These are phyloP conservation scores for Apaloderma vittatum DNA, from an alignment of 2,113 vertebrate genomes.

Conservation along the genomic window DNA sequence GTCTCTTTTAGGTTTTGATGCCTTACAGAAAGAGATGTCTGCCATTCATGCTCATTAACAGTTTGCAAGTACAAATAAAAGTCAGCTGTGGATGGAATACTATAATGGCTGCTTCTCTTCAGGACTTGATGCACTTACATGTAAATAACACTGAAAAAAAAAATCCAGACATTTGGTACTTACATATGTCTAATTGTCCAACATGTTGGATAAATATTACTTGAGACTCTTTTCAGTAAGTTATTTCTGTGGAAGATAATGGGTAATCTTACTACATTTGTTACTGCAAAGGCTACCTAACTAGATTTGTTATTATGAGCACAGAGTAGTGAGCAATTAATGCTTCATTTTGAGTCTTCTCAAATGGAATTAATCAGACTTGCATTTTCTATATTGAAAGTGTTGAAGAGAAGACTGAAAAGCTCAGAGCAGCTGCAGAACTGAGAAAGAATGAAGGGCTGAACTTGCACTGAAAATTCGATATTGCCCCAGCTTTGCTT, in stretches of 20 bases:
- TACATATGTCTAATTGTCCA: constrained; percentile 59
- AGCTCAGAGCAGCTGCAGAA: constrained; percentile 59
- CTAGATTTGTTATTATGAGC: constrained; percentile 50
- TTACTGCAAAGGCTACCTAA: constrained; percentile 64
- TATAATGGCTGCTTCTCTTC: constrained; percentile 37
- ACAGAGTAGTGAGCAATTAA: constrained; percentile 54
- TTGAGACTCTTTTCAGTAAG: constrained; percentile 33
- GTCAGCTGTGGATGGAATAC: constrained; percentile 59
- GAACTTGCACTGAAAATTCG: constrained; percentile 28
- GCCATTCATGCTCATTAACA: constrained; percentile 13
- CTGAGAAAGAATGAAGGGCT: constrained; percentile 50
- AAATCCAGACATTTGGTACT: constrained; percentile 48
- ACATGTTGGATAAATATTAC: constrained; percentile 63
- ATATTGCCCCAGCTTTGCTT: constrained; percentile 52
- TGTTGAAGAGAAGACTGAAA: constrained; percentile 50
- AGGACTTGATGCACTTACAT: constrained; percentile 38
- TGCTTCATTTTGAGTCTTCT: constrained; percentile 42
- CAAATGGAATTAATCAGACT: constrained; percentile 64
- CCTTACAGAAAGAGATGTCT: neutral
- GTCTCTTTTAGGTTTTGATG: constrained; percentile 18
- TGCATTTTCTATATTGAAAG: constrained; percentile 62
- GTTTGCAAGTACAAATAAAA: constrained; percentile 39
- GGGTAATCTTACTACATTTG: constrained; percentile 53
- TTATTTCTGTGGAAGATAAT: constrained; percentile 66
- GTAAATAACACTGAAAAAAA: constrained; percentile 49